Evolutionary conservation across 1,140 invertebrate genomes (phyloP), one percentile per base, ranked within the genome.

Genomic region (Saccostrea glomerata): DNA sequence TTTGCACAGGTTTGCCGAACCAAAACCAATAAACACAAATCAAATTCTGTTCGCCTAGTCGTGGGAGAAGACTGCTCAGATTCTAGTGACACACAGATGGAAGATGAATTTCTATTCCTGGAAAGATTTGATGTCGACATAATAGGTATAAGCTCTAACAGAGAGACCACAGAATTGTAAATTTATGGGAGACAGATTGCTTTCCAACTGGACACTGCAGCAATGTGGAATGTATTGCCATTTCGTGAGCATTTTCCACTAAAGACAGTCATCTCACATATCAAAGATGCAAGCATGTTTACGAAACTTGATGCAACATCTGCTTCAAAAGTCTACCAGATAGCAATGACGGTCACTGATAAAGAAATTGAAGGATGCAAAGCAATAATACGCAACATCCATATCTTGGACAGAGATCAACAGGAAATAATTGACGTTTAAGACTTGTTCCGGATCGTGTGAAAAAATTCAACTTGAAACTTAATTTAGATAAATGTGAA

Each of bases 341-440:
- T 82, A 63, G 20, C 70, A 66, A 63, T 23, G 36, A 95, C 4
- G 56, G 84, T 40, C 77, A 66, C 36, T 66, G 88, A 0, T 77
- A 88, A 36, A 47, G 40, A 2, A 2, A 47, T 47, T 47, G 40
- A 6, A 47, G 40, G 40, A 47, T 47, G 40, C 2, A 6, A 47
- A 47, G 82, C 82, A 9, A 84, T 87, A 54, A 86, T 89, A 25
- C 77, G 88, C 56, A 87, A 86, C 84, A 82, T 89, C 5, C 82
- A 84, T 40, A 84, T 89, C 20, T 86, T 23, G 40, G 88, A 85
- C 6, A 60, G 15, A 5, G 73, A 23, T 60, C 63, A 47, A n/a
- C 84, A 87, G 84, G 86, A 89, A 54, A 90, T 82, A 86, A 89
- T 86, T 82, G 17, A n/a, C 87, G 60, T 12, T 54, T 87, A 94